Base-by-base conservation (phyloP, 2,797 vertebrate species). In the Nasua narica region DNA sequence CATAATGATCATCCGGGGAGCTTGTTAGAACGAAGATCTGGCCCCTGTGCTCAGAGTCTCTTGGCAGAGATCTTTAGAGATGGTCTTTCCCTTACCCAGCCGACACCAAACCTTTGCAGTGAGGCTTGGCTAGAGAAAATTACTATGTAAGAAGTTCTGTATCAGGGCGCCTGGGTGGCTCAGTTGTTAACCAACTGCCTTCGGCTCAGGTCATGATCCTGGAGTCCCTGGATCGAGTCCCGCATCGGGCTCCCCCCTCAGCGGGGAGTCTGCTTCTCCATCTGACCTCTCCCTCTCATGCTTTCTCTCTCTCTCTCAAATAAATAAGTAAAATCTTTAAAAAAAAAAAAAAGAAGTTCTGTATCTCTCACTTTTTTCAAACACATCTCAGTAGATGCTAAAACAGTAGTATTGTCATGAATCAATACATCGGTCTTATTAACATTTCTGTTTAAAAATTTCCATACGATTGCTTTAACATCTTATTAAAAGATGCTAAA, bases 361-460 rank as follows among this genome's bases (percentile, higher is more conserved):
- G 3, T 23, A 43, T 37, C 29, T 86, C 32, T 94, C 3, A 52
- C 29, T 58, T 40, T 70, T 76, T 65, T 25, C n/a, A 65, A 88
- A 74, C 1, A 91, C 50, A 58, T 21, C 19, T 70, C 13, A 62
- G 10, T 8, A 72, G 37, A 65, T 60, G 11, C 29, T 83, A 74
- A 94, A 95, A 94, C 85, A 18, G 16, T 52, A 94, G 62, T 91
- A 54, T 84, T 87, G 12, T 70, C 79, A 86, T 84, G n/a, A n/a
- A 56, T 95, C 67, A 91, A 35, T 81, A 27, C n/a, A 72, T 52
- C 91, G 35, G n/a, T 19, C 43, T 87, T 89, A 76, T 81, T 79
- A 96, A 77, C 16, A 93, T 95, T 93, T 96, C 9, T 67, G 58
- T 79, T 88, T 86, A 35, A 93, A 92, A 87, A 65, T 5, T 87